phyloP scores from a whole-genome alignment of 2,888 invertebrate genomes.

The Parascotia fuliginaria region DNA sequence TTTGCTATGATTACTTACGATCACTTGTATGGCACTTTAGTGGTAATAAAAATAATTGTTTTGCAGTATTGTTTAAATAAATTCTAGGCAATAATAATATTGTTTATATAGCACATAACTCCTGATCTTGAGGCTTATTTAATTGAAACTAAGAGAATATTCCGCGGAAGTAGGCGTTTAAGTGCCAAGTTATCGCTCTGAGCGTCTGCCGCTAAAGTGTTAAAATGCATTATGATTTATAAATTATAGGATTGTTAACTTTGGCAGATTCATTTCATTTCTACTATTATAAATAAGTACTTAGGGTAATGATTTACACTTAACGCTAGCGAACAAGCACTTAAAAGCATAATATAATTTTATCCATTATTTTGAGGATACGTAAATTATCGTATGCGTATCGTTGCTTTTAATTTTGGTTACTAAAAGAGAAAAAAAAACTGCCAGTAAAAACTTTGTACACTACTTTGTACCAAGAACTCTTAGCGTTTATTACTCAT shows the following conservation, averaged over 20 bases:
- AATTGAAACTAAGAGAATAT: constrained; percentile 11
- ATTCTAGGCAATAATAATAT: background rate
- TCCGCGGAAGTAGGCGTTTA: constrained; percentile 8
- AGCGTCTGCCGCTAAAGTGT: constrained; percentile 4
- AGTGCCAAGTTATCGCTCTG: constrained; percentile 12
- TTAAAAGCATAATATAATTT: background rate
- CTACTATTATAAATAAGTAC: background rate
- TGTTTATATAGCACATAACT: background rate
- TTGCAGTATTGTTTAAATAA: background rate
- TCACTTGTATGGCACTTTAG: too few species aligned
- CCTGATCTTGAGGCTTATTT: constrained; percentile 3
- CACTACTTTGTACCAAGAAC: constrained; percentile 6
- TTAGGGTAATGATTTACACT: background rate
- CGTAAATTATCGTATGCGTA: too few species aligned
- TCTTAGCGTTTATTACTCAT: constrained; percentile 5
- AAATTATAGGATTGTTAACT: constrained; percentile 6
- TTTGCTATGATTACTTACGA: too few species aligned
- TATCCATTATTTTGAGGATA: too few species aligned
- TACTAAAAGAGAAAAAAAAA: too few species aligned
- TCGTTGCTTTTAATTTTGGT: too few species aligned
- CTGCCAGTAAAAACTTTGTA: background rate
- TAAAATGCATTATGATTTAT: constrained; percentile 2
- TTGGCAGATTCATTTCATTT: background rate
- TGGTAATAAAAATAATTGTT: too few species aligned
- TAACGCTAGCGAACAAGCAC: background rate